A percentile compares a stretch with the other conserved stretches of the same genome.
Conservation (phyloP, 2,888 invertebrate genomes). For the Yponomeuta plumbellus region DNA sequence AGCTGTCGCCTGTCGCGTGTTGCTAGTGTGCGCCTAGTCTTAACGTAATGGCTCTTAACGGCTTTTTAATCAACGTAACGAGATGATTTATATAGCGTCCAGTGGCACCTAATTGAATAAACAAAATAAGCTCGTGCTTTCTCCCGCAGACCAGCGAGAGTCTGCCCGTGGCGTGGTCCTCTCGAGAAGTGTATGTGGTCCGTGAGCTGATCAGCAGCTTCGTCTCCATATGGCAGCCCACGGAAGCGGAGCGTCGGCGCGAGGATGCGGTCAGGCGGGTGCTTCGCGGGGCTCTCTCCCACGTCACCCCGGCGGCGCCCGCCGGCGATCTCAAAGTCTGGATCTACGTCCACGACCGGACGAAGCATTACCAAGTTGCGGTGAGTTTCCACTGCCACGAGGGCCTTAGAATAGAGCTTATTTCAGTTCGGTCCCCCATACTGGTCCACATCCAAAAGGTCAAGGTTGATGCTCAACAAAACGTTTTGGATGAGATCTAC, state of each 20-base stretch:
- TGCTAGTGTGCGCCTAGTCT: no score
- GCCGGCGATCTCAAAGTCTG: slow-evolving; percentile 89
- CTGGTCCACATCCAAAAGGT: no score
- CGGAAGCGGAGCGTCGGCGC: slow-evolving; percentile 82
- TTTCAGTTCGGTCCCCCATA: no score
- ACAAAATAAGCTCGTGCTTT: background rate
- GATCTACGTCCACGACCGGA: slow-evolving; percentile 82
- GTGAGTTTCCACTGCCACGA: slow-evolving; percentile 53
- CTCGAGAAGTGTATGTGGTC: slow-evolving; percentile 84
- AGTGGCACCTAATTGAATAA: no score
- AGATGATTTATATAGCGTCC: no score
- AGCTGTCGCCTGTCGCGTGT: no score
- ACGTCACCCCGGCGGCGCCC: slow-evolving; percentile 74
- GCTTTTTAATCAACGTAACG: no score
- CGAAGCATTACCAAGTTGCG: slow-evolving; percentile 73
- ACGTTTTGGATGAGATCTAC: no score
- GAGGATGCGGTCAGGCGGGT: slow-evolving; percentile 87
- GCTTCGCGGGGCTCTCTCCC: slow-evolving; percentile 81
- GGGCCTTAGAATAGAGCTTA: background rate
- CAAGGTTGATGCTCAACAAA: no score
- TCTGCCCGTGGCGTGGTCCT: slow-evolving; percentile 77
- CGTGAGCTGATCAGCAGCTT: slow-evolving; percentile 85
- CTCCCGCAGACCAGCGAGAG: slow-evolving; percentile 51
- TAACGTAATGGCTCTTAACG: no score
- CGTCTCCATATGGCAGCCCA: slow-evolving; percentile 87